These are phyloP conservation scores for Drosophila arizonae DNA, from an alignment of 1,140 invertebrate species.

Conservation along the genomic window DNA sequence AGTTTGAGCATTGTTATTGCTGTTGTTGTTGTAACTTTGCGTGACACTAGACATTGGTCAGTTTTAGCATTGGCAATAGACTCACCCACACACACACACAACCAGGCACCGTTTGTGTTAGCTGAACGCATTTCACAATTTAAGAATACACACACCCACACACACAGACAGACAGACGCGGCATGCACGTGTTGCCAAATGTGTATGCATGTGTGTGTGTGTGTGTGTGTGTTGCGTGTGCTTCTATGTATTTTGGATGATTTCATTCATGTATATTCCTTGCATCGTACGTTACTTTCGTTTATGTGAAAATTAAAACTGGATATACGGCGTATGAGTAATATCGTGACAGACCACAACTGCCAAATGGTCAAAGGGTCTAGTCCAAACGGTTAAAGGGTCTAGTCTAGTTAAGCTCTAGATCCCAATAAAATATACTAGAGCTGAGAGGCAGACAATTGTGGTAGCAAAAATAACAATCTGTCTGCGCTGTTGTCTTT, in stretches of 20 bases:
- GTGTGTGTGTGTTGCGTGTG: conserved; percentile 35
- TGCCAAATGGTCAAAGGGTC: background rate
- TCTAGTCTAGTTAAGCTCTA: too few species aligned
- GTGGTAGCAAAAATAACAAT: too few species aligned
- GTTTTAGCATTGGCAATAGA: conserved; percentile 58
- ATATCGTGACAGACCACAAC: conserved; percentile 41
- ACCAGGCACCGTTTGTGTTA: conserved; percentile 37
- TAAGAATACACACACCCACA: too few species aligned
- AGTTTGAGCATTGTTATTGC: conserved; percentile 34
- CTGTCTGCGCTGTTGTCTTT: background rate
- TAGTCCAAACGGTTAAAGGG: background rate
- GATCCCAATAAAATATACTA: conserved; percentile 1
- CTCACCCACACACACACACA: background rate
- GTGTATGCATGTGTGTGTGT: background rate
- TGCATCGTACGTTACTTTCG: conserved; percentile 23
- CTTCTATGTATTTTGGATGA: conserved; percentile 64
- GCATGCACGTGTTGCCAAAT: conserved; percentile 22
- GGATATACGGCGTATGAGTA: conserved; percentile 68
- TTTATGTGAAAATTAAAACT: conserved; percentile 2
- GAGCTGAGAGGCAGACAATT: too few species aligned
- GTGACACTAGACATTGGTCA: conserved; percentile 74
- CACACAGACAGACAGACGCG: conserved; percentile 17
- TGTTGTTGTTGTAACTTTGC: conserved; percentile 64
- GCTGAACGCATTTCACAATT: conserved; percentile 64
- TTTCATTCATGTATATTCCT: conserved; percentile 66